Conservation (phyloP, 2,797 vertebrate genomes). For the Fratercula arctica region DNA sequence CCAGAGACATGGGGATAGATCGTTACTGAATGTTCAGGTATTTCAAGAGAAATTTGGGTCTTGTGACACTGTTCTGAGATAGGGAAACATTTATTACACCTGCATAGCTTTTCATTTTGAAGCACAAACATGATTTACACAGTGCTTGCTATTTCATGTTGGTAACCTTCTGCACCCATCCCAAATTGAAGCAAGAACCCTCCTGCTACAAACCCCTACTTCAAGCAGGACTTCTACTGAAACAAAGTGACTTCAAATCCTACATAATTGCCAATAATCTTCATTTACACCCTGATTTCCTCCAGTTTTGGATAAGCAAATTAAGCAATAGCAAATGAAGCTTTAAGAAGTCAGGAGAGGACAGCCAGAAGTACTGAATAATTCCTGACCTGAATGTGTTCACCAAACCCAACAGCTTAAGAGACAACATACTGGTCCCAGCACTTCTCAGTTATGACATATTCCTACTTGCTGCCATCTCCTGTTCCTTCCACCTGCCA, state of each 20-base stretch:
- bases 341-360: neutral
- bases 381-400: neutral
- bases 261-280: neutral
- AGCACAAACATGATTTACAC: neutral
- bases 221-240: neutral
- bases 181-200: neutral
- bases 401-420: neutral
- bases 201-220: neutral
- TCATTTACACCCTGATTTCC: neutral
- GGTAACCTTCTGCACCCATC: neutral
- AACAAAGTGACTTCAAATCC: neutral
- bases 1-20: neutral
- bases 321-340: neutral
- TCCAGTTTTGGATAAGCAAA: neutral
- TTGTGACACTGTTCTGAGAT: neutral
- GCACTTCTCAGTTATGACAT: neutral
- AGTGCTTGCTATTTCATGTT: neutral
- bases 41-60: slow-evolving; percentile 14
- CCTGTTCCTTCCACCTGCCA: neutral
- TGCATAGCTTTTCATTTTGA: neutral
- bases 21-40: neutral
- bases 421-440: neutral
- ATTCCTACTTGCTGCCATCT: neutral
- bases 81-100: neutral
- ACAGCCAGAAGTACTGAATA: neutral